Conservation (phyloP, 2,797 vertebrate genomes). For the Gymnoscopelus braueri region DNA sequence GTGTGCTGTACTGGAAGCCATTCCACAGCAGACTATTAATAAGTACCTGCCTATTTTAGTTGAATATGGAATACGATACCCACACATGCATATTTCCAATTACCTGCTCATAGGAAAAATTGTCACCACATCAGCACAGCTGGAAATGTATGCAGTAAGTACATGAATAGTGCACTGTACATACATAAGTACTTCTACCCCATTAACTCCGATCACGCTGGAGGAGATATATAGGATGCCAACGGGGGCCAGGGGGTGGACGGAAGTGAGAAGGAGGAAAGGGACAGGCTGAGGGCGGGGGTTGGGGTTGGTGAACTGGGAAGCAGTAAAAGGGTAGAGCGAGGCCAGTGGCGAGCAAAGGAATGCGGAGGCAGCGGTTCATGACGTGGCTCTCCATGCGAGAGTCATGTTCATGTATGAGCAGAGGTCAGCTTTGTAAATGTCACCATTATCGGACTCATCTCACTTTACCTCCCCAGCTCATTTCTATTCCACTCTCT, state of each 20-base stretch:
- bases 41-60: slow-evolving; percentile 11
- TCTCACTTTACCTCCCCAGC: slow-evolving; percentile 31
- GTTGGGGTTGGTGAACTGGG: slow-evolving; percentile 18
- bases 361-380: slow-evolving; percentile 13
- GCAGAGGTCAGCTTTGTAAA: slow-evolving; percentile 33
- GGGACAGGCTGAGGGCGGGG: slow-evolving; percentile 17
- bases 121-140: neutral
- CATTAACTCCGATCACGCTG: slow-evolving; percentile 55
- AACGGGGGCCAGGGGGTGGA: slow-evolving; percentile 52
- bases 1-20: neutral
- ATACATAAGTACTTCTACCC: slow-evolving; percentile 40
- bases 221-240: slow-evolving; percentile 34
- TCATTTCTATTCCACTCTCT: slow-evolving; percentile 38
- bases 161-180: neutral
- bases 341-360: neutral
- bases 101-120: neutral
- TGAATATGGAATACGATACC: slow-evolving; percentile 21
- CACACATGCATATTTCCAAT: slow-evolving; percentile 24
- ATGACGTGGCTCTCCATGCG: slow-evolving; percentile 23
- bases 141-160: neutral
- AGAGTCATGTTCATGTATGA: slow-evolving; percentile 37
- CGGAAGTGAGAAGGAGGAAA: slow-evolving; percentile 37
- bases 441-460: slow-evolving; percentile 14
- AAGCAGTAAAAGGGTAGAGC: slow-evolving; percentile 13
- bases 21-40: slow-evolving; percentile 7